Base-by-base conservation (phyloP, 2,888 invertebrate species). In the Acleris holmiana region DNA sequence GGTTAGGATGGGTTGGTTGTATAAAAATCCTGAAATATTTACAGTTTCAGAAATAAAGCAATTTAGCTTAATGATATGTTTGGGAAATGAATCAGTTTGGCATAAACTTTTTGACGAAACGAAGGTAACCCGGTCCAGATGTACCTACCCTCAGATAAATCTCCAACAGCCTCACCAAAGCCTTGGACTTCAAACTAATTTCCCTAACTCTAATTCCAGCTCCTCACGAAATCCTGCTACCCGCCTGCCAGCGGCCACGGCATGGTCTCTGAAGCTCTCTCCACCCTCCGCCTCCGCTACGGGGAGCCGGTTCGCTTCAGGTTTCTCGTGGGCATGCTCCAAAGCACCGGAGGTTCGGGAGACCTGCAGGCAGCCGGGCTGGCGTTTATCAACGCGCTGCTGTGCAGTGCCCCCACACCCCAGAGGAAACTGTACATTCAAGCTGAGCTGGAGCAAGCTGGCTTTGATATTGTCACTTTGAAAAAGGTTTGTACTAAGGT, bases 241-340 rank as follows among this genome's bases (percentile, higher is more conserved):
- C 89, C 95, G 15, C 94, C 95, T 8, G 94, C 94, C 0, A 94
- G 93, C 61, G 98, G 98, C 0, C 97, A 98, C 88, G 94, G 95
- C 46, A 95, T 97, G 69, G 97, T 98, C 17, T 96, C 98, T 0
- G 98, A 98, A 84, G 98, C 98, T 0, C 94, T 98, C 71, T 97
- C 98, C 0, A 97, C 98, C 0, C 93, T 98, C 59, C 94, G 98
- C 44, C 92, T 98, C 6, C 94, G 98, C 66, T 97, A 97, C 80
- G 98, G 98, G 4, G 98, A 99, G 82, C 98, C 98, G 0, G 98
- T 98, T 6, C 94, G 98, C 79, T 98, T 98, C 88, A 94, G 98
- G 67, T 96, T 98, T 80, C 93, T 98, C 0, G 96, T 98, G 7
- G 98, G 98, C 1, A 98, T 98, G 94, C 93, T 98, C 66, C 95